Evolutionary conservation across 2,113 vertebrate species (phyloP), one percentile per base, ranked within the genome.

Genomic region (Bujurquina vittata): DNA sequence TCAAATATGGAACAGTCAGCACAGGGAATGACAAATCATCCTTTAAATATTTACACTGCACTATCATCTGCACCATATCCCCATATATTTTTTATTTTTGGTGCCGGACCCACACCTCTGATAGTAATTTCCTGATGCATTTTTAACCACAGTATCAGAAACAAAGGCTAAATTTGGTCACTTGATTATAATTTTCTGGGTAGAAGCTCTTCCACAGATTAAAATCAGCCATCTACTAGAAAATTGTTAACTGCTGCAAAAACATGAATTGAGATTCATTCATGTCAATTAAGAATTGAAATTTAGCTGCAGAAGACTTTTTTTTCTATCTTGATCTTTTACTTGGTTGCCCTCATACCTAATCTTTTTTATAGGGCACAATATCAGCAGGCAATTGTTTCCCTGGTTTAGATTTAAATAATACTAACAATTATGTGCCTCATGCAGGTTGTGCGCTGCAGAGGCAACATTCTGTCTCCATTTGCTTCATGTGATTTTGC

Each of bases 401-500:
- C 14, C 73, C 43, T 17, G 10, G 15, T 23, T 40, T 11, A 59
- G 7, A 54, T 63, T 33, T 74, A 46, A 86, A 85, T 79, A 77
- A 76, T 75, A 7, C 29, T 76, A 83, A 72, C 11, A 57, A 20
- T 61, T 58, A 52, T 72, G 69, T 56, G 57, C 60, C 17, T 54
- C 69, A 17, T 10, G 26, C 49, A 46, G 81, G 67, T 72, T 73
- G 54, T 69, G 26, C 52, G 23, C 60, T 76, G 63, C 79, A 67
- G 82, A 54, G n/a, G 23, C 63, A 57, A 46, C 11, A 0, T 31
- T 84, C 73, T 49, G 75, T 65, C 83, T 86, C 84, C 72, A 29
- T 89, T 90, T 90, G 85, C 69, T 81, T 33, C 82, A 62, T 89
- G 90, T 88, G 85, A 87, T 84, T 90, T 85, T 90, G 80, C 84